A percentile compares a stretch with the other conserved stretches of the same genome.
These are phyloP conservation scores for Neuroscelio doddi DNA, from an alignment of 2,888 invertebrate genomes.

Conservation along the genomic window DNA sequence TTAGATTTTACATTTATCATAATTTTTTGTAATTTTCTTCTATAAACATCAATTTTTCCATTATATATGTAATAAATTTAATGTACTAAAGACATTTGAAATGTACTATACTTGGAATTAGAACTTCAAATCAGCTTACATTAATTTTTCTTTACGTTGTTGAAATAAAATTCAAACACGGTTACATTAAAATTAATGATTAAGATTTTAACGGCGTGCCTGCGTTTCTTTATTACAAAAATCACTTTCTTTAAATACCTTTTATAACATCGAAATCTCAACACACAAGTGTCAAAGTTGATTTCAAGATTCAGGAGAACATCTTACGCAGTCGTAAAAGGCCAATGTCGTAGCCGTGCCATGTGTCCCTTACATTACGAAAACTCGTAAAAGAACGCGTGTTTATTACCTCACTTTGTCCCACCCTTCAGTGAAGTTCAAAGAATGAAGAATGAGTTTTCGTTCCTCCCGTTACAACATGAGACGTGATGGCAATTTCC, in stretches of 20 bases:
- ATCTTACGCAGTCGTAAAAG: conserved; percentile 22
- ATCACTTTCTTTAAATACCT: conserved; percentile 10
- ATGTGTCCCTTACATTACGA: conserved; percentile 24
- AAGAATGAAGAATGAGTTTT: conserved; percentile 16
- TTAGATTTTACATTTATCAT: too few species aligned
- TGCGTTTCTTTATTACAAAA: conserved; percentile 10
- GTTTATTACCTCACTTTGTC: conserved; percentile 19
- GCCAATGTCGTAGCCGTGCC: conserved; percentile 12
- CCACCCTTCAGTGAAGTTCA: conserved; percentile 7
- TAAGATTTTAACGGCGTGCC: too few species aligned
- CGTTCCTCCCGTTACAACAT: conserved; percentile 1
- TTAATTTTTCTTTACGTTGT: too few species aligned
- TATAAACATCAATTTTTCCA: too few species aligned
- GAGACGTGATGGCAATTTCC: conserved; percentile 13
- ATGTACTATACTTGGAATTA: too few species aligned
- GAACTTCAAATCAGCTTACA: too few species aligned
- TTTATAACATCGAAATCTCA: conserved; percentile 9
- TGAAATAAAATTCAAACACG: too few species aligned
- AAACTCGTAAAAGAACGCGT: conserved; percentile 22
- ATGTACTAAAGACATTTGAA: too few species aligned
- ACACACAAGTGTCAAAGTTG: conserved; percentile 5
- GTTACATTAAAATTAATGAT: too few species aligned
- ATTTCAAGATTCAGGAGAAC: conserved; percentile 6
- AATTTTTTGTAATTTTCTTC: too few species aligned
- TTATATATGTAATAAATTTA: too few species aligned